Evolutionary conservation across 2,888 invertebrate genomes (phyloP), one percentile per base, ranked within the genome.

Genomic region (Drosophila seclusa): DNA sequence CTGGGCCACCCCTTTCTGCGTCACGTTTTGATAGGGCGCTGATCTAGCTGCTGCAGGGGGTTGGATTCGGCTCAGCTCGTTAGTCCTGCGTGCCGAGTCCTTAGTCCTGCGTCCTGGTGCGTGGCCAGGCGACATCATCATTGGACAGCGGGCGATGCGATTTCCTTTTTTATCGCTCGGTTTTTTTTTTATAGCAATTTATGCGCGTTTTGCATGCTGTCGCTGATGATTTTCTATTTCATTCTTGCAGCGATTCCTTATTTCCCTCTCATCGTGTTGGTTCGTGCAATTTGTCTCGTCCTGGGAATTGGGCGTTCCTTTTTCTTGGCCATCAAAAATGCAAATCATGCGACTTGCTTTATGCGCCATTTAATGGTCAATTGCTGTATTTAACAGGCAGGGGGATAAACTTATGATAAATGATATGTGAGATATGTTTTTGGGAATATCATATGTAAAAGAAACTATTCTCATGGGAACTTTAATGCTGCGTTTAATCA

Each of bases 21-120:
- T 66, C 64, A 76, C 73, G 68, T 84, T 76, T 64, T 78, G 89
- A 88, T 85, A 85, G 89, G 85, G 77, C 86, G 72, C 52, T 24
- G 69, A 68, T 68, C 69, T 42, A 27, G 62, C 40, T 68, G 29
- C 60, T 40, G 32, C 61, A 40, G 58, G 54, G 53, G 66, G 64
- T 64, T 48, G 64, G 68, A 13, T 66, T 58, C 48, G 38, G 40
- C 36, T 38, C 54, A 50, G 34, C 71, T 78, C 80, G 78, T 78
- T 78, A 80, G 78, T 53, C 52, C 54, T 13, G 55, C 27, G 34
- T 50, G 21, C 49, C 27, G 57, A 24, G 29, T 50, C 50, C 50
- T 32, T 42, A n/a, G 36, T 38, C 29, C 58, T 32, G 13, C 11
- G n/a, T 52, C n/a, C 48, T 65, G 67, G 42, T 69, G 76, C 80